Percentiles rank a stretch among this genome's conserved stretches.
These are phyloP conservation scores for Pangasius macronema DNA, from an alignment of 2,797 vertebrate genomes.

Conservation along the genomic window DNA sequence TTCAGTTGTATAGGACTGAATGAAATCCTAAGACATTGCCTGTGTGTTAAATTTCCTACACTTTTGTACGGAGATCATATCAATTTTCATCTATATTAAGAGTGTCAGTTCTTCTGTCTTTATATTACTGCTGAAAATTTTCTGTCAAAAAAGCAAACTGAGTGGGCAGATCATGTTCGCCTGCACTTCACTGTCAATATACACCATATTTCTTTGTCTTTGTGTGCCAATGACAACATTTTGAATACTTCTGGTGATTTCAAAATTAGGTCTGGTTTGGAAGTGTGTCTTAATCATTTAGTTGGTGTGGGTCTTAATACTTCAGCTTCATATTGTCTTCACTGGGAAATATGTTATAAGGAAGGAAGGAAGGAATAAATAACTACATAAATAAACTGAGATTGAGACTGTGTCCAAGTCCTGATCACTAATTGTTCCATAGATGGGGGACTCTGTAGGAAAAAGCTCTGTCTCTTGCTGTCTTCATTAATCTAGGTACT, in stretches of 20 bases:
- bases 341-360: not conserved
- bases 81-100: not conserved
- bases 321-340: not conserved
- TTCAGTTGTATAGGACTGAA: not conserved
- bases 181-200: not conserved
- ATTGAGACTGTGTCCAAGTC: not conserved
- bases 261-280: not conserved
- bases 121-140: not conserved
- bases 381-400: not conserved
- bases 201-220: not conserved
- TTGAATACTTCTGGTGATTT: not conserved
- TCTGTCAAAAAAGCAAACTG: not conserved
- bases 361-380: not conserved
- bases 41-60: not conserved
- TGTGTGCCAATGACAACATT: not conserved
- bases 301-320: not conserved
- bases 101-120: not conserved
- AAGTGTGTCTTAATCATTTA: not conserved
- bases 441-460: not conserved
- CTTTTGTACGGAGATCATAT: not conserved
- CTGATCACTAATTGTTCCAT: not conserved
- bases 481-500: not conserved
- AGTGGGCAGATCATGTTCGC: not conserved
- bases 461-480: not conserved
- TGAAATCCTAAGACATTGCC: not conserved